These are phyloP conservation scores for Meleagris gallopavo DNA, from an alignment of 2,113 vertebrate species.

Conservation along the genomic window DNA sequence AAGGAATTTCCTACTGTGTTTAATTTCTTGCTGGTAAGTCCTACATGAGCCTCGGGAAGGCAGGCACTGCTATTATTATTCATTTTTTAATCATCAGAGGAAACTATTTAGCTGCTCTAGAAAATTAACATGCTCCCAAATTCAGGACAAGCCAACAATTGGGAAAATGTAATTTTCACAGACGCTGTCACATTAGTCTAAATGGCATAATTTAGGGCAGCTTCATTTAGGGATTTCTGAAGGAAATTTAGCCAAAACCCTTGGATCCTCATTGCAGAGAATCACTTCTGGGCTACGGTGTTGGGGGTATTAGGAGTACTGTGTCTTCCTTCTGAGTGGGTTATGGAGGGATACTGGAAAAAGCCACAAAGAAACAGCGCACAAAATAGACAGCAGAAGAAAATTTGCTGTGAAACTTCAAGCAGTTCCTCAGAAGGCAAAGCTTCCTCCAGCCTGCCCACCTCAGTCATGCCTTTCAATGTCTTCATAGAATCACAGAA, in stretches of 20 bases:
- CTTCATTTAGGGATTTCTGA: not conserved
- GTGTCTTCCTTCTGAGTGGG: not conserved
- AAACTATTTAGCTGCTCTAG: slow-evolving; percentile 50
- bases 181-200: not conserved
- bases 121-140: slow-evolving; percentile 59
- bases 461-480: not conserved
- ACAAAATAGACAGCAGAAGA: not conserved
- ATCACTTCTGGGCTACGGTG: not conserved
- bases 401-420: not conserved
- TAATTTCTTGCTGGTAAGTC: slow-evolving; percentile 65
- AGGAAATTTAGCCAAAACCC: not conserved
- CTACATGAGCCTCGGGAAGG: slow-evolving; percentile 49
- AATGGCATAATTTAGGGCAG: slow-evolving; percentile 28
- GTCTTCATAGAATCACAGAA: not conserved
- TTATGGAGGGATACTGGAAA: not conserved
- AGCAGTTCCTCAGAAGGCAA: not conserved
- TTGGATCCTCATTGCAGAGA: not conserved
- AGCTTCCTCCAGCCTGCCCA: not conserved
- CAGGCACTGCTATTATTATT: slow-evolving; percentile 37
- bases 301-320: accelerated
- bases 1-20: slow-evolving; percentile 70
- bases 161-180: slow-evolving; percentile 60
- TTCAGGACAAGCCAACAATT: slow-evolving; percentile 51
- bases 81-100: slow-evolving; percentile 62
- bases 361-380: not conserved